A percentile compares a stretch with the other conserved stretches of the same genome.
These are phyloP conservation scores for Gambusia affinis DNA, from an alignment of 2,113 vertebrate genomes.

Conservation along the genomic window DNA sequence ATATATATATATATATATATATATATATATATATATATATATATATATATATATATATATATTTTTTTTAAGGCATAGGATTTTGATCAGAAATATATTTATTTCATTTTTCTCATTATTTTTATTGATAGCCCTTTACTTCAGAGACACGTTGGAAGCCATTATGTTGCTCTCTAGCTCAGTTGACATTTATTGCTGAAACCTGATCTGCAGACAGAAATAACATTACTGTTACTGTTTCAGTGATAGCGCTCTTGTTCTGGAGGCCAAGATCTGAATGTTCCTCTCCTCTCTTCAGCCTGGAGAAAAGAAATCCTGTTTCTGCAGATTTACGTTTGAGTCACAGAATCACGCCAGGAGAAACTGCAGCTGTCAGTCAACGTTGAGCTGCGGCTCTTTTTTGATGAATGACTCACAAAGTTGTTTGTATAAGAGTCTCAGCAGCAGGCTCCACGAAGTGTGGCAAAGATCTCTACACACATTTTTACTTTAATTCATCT, in stretches of 20 bases:
- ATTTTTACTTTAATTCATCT: neutral
- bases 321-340: neutral
- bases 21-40: too few relatives aligned
- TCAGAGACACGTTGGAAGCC: too few relatives aligned
- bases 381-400: neutral
- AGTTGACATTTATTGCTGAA: neutral
- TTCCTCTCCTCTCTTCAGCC: neutral
- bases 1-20: too few relatives aligned
- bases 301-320: neutral
- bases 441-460: neutral
- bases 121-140: too few relatives aligned
- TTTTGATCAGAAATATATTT: too few relatives aligned
- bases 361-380: neutral
- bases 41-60: too few relatives aligned
- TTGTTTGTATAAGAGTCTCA: neutral
- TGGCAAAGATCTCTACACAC: neutral
- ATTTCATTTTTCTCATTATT: too few relatives aligned
- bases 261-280: neutral
- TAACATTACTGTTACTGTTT: neutral
- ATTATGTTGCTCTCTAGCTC: too few relatives aligned
- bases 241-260: neutral
- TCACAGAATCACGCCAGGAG: neutral
- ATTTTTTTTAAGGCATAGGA: too few relatives aligned
- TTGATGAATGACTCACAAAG: neutral
- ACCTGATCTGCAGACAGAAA: neutral